Evolutionary conservation across 2,888 invertebrate species (phyloP).

Genomic region (Meandrusa payeni): DNA sequence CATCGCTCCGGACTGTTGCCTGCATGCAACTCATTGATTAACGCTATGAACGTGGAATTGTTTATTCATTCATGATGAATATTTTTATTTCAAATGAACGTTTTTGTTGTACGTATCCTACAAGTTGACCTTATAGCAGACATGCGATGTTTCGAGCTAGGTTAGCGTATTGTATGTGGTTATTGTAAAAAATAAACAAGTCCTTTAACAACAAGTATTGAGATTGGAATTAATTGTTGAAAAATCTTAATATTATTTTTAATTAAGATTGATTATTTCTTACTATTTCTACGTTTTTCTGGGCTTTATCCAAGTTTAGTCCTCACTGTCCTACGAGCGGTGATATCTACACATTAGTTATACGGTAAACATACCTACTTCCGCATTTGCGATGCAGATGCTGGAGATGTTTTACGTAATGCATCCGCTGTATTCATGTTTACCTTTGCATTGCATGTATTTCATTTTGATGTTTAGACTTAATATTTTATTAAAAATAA

Average conservation of each 20-base stretch:
- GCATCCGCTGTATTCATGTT: neutral
- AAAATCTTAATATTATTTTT: too few relatives aligned
- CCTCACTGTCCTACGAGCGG: neutral
- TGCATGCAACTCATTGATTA: constrained; percentile 81
- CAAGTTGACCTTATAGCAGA: constrained; percentile 36
- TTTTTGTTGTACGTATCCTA: constrained; percentile 52
- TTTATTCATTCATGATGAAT: constrained; percentile 78
- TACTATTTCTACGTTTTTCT: neutral
- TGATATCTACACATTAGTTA: constrained; percentile 18
- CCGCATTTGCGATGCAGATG: constrained; percentile 22
- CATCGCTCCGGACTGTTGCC: constrained; percentile 69
- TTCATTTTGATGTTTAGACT: too few relatives aligned
- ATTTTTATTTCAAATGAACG: constrained; percentile 66
- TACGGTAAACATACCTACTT: constrained; percentile 21
- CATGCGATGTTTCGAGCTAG: constrained; percentile 28
- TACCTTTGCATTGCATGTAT: neutral
- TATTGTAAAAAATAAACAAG: constrained; percentile 1
- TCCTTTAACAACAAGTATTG: too few relatives aligned
- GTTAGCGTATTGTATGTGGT: constrained; percentile 5
- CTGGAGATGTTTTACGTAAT: constrained; percentile 19
- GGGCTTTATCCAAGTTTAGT: neutral
- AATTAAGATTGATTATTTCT: too few relatives aligned
- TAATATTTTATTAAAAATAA: too few relatives aligned
- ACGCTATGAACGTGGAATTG: constrained; percentile 79
- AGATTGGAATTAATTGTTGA: too few relatives aligned